These are phyloP conservation scores for Aplidium turbinatum DNA, from an alignment of 23 tunicate species.

Conservation along the genomic window DNA sequence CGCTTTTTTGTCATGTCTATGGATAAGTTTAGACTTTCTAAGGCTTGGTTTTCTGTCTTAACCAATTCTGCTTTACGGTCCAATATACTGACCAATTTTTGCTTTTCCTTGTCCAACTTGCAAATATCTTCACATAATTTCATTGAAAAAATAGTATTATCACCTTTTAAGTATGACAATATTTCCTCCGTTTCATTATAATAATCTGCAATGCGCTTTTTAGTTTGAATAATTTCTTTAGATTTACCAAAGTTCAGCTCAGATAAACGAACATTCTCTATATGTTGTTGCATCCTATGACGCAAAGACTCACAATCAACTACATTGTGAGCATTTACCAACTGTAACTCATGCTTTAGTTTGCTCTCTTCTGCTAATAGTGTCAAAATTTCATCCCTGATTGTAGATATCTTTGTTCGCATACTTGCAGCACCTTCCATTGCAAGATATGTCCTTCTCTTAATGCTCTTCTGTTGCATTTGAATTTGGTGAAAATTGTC, in stretches of 20 bases:
- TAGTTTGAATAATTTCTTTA: not conserved
- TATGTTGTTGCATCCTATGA: not conserved
- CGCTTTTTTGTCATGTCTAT: constrained; percentile 5
- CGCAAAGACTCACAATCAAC: not conserved
- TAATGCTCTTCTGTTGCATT: constrained; percentile 4
- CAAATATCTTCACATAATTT: not conserved
- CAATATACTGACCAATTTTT: constrained; percentile 5
- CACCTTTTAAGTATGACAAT: not conserved
- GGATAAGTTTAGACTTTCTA: not conserved
- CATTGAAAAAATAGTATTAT: not conserved
- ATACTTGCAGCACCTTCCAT: not conserved
- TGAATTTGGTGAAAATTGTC: not conserved
- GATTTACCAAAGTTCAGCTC: not conserved
- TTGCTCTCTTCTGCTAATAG: constrained; percentile 6
- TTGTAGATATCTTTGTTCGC: not conserved
- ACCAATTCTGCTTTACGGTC: constrained; percentile 9
- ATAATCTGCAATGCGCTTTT: constrained; percentile 1
- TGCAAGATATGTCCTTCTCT: constrained; percentile 20
- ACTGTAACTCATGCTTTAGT: not conserved
- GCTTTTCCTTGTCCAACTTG: constrained; percentile 2
- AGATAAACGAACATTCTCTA: not conserved
- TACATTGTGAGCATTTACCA: not conserved
- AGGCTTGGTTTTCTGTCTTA: not conserved
- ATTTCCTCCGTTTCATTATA: constrained; percentile 6
- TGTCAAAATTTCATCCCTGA: constrained; percentile 20